Evolutionary conservation across 2,797 vertebrate genomes (phyloP).

Genomic region (Myioborus melanocephalus): DNA sequence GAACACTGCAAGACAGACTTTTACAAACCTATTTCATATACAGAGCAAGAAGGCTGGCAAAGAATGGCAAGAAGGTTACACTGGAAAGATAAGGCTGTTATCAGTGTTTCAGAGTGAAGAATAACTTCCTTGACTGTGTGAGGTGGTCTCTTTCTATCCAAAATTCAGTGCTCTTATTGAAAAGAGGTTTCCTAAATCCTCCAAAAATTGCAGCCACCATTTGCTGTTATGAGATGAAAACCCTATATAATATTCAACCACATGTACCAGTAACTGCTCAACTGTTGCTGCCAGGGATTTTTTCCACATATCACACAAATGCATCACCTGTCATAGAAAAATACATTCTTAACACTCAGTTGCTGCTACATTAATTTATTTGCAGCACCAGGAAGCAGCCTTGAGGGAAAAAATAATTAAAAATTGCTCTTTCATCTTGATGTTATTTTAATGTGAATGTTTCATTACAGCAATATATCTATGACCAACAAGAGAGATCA

Average conservation of each 20-base stretch:
- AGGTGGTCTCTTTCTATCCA: neutral
- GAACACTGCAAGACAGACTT: neutral
- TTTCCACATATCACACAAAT: neutral
- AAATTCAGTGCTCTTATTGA: neutral
- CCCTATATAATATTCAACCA: neutral
- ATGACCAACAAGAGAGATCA: neutral
- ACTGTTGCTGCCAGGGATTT: neutral
- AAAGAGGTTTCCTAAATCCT: neutral
- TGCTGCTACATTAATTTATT: neutral
- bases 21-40: neutral
- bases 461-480: neutral
- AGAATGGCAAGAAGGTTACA: neutral
- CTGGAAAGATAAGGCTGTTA: neutral
- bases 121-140: neutral
- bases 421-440: slow-evolving; percentile 4
- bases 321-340: neutral
- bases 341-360: neutral
- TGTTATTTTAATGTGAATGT: neutral
- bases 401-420: slow-evolving; percentile 3
- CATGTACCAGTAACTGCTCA: neutral
- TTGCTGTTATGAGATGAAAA: neutral
- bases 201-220: neutral
- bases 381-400: neutral
- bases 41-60: neutral
- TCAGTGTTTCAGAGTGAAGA: neutral